phyloP scores from a whole-genome alignment of 2,888 invertebrate genomes.

The Sesia bembeciformis region DNA sequence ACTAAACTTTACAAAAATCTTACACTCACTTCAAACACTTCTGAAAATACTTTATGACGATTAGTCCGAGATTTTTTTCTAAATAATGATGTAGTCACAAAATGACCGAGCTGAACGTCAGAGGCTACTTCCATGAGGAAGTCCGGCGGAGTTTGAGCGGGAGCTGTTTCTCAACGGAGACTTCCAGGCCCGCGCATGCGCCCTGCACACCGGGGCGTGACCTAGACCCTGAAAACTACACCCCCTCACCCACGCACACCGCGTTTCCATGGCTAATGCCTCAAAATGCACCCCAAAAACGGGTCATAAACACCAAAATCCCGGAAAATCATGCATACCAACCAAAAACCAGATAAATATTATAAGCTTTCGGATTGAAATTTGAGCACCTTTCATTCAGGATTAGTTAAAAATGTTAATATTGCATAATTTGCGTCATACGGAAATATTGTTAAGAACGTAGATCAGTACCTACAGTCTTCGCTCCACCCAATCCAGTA shows the following conservation, averaged over 20 bases:
- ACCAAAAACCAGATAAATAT: background rate
- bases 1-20: too few species aligned
- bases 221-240: slow-evolving; percentile 72
- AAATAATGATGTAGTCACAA: background rate
- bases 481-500: slow-evolving; percentile 51
- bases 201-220: slow-evolving; percentile 55
- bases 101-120: slow-evolving; percentile 3
- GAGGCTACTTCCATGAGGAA: slow-evolving; percentile 32
- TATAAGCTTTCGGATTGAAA: background rate
- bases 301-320: slow-evolving; percentile 7
- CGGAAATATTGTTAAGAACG: slow-evolving; percentile 33
- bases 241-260: slow-evolving; percentile 58
- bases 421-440: slow-evolving; percentile 22
- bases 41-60: background rate
- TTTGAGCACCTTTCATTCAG: background rate
- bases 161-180: slow-evolving; percentile 32
- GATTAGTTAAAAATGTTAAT: slow-evolving; percentile 2
- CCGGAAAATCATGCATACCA: background rate
- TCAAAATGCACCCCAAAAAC: slow-evolving; percentile 19
- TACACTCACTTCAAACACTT: background rate
- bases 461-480: slow-evolving; percentile 29
- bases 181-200: slow-evolving; percentile 50
- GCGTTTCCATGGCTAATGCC: slow-evolving; percentile 47
- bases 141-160: slow-evolving; percentile 41
- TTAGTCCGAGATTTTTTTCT: background rate